Conservation (phyloP, 1,140 invertebrate species). For the Drosophila nasuta region DNA sequence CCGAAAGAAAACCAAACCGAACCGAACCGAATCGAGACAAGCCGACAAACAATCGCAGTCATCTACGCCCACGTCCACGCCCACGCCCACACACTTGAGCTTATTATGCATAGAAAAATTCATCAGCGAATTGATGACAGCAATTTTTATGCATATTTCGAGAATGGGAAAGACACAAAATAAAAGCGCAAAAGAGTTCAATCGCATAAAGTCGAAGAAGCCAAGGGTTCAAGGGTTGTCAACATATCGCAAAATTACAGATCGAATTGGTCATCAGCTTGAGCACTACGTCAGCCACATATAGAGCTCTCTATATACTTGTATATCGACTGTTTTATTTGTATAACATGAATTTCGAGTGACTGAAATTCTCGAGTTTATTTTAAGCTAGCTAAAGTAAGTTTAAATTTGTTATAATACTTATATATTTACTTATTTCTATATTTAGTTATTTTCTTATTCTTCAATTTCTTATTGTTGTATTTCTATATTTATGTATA, state of each 20-base stretch:
- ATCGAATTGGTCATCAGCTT: not conserved
- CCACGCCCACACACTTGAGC: not conserved
- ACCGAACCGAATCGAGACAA: not conserved
- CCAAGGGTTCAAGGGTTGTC: not conserved
- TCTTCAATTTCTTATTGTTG: too few species aligned
- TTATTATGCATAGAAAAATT: conserved; percentile 63
- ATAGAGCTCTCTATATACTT: too few species aligned
- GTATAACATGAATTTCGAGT: too few species aligned
- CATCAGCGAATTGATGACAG: conserved; percentile 62
- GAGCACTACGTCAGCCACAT: too few species aligned
- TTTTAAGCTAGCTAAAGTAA: too few species aligned
- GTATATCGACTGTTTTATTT: too few species aligned
- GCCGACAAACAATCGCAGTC: conserved; percentile 2
- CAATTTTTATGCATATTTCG: conserved; percentile 29
- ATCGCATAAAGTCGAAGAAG: not conserved
- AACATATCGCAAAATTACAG: not conserved
- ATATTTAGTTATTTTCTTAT: too few species aligned
- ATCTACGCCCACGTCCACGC: not conserved
- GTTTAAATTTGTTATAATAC: too few species aligned
- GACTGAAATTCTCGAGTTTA: too few species aligned
- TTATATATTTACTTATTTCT: too few species aligned
- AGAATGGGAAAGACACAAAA: conserved; percentile 2
- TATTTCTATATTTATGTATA: too few species aligned
- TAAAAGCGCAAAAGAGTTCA: conserved; percentile 2
- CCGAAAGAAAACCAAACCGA: too few species aligned